Evolutionary conservation across 1,140 invertebrate species (phyloP), one percentile per base, ranked within the genome.

Genomic region (Globodera ellingtonae): DNA sequence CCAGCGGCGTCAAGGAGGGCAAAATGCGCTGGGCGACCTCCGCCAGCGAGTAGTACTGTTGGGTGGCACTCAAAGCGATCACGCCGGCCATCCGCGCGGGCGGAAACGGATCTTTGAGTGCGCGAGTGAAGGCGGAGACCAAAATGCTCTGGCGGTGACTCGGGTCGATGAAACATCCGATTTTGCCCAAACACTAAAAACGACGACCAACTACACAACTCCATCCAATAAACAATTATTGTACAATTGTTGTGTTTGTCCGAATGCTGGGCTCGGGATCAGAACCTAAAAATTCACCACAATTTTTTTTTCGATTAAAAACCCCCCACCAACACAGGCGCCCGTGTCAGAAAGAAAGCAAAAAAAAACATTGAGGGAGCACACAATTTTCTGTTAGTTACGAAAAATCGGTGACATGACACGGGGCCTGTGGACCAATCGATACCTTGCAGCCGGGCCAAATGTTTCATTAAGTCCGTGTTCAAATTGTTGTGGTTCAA

Each of bases 401-500:
- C n/a, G n/a, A 35, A 35, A 35, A 35, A 1, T 2, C 35, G 50
- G 0, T 4, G 48, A 72, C 35, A 70, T 15, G 6, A 10, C 21
- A 65, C 6, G 35, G 76, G 56, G 81, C 69, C 70, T n/a, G 52
- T 81, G 84, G 85, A 93, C 88, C 95, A 94, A 85, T 97, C 95
- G 90, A 98, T 52, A 9, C 94, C 93, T 90, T 98, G 97, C 48
- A 99, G 91, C 82, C 95, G 92, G 0, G 96, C 95, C 92, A 99
- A 98, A 90, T 99, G 95, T 84, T 95, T 93, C 86, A 98, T 91
- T 7, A 98, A 93, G 91, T 98, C 97, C 21, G 96, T 94, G 91
- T 99, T 98, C 18, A 98, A 90, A 92, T 98, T 98, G 88, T 98
- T 96, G 87, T 96, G 96, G 91, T 96, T 98, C 72, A 99, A 92